phyloP scores from a whole-genome alignment of 2,113 vertebrate species.

The Bujurquina vittata region DNA sequence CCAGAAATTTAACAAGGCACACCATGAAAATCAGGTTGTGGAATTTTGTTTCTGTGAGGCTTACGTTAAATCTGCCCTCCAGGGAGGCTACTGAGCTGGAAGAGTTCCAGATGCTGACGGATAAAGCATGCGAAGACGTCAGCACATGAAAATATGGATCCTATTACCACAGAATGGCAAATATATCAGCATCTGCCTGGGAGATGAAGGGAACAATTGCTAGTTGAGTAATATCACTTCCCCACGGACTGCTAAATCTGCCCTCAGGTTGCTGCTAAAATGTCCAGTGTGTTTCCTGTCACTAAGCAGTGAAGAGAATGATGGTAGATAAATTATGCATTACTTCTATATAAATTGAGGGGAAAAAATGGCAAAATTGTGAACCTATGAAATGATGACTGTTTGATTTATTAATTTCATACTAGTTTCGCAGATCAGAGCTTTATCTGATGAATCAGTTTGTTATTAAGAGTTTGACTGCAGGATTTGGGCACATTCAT shows the following conservation, averaged over 20 bases:
- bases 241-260: constrained; percentile 49
- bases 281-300: constrained; percentile 52
- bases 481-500: constrained; percentile 20
- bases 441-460: constrained; percentile 10
- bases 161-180: constrained; percentile 67
- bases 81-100: constrained; percentile 58
- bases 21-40: constrained; percentile 49
- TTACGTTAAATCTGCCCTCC: constrained; percentile 59
- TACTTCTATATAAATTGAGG: constrained; percentile 25
- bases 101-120: constrained; percentile 56
- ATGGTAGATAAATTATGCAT: constrained; percentile 51
- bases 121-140: constrained; percentile 61
- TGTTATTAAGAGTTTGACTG: neutral
- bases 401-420: neutral
- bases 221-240: constrained; percentile 65
- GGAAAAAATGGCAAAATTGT: constrained; percentile 4
- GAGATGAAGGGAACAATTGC: constrained; percentile 66
- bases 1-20: constrained; percentile 33
- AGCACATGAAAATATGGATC: constrained; percentile 66
- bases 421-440: constrained; percentile 11
- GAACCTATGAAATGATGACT: constrained; percentile 1
- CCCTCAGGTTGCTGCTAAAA: constrained; percentile 55
- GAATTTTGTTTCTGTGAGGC: constrained; percentile 35
- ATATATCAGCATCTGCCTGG: constrained; percentile 65
- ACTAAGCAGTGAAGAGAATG: constrained; percentile 27